Evolutionary conservation across 1,140 invertebrate species (phyloP).

Genomic region (Drosophila paulistorum): DNA sequence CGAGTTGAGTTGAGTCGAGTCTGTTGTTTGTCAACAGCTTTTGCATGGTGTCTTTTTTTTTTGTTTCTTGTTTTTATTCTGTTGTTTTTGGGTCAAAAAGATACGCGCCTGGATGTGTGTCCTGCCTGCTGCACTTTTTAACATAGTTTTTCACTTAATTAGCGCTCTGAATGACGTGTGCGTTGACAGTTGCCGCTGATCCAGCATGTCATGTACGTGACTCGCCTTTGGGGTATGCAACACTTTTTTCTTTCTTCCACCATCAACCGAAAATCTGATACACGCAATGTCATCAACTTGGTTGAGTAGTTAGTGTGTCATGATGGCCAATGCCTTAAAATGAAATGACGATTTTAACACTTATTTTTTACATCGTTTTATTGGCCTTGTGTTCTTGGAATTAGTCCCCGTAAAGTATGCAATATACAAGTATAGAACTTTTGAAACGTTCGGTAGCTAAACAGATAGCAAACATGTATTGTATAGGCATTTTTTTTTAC

Average conservation of each 20-base stretch:
- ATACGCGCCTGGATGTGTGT: constrained; percentile 26
- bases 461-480: too few relatives aligned
- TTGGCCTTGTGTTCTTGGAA: too few relatives aligned
- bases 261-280: too few relatives aligned
- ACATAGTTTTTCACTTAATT: constrained; percentile 81
- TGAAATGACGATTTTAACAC: too few relatives aligned
- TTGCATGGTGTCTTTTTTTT: constrained; percentile 35
- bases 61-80: background rate
- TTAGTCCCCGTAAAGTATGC: too few relatives aligned
- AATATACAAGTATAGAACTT: too few relatives aligned
- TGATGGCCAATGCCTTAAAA: too few relatives aligned
- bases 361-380: too few relatives aligned
- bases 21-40: constrained; percentile 76
- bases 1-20: constrained; percentile 31
- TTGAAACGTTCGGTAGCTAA: too few relatives aligned
- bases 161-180: constrained; percentile 70
- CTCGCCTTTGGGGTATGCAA: constrained; percentile 62
- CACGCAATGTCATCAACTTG: too few relatives aligned
- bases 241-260: constrained; percentile 10
- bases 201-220: constrained; percentile 48
- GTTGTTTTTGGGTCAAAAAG: constrained; percentile 74
- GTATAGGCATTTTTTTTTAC: too few relatives aligned
- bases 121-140: constrained; percentile 49
- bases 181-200: constrained; percentile 69
- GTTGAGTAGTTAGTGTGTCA: too few relatives aligned